Conservation (phyloP, 1,140 invertebrate species). For the Megalonaias nervosa region DNA sequence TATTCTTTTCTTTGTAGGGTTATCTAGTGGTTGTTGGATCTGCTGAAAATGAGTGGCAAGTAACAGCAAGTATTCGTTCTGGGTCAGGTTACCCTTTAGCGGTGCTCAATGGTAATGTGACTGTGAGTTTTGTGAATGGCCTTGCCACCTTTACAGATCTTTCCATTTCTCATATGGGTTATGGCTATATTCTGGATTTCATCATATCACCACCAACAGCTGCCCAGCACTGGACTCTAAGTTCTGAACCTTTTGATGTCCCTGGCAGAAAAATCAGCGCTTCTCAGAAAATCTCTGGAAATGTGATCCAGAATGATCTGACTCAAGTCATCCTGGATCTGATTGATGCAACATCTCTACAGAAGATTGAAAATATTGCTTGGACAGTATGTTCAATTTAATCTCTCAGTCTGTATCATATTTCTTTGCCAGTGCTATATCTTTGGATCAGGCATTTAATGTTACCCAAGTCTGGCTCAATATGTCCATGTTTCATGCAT, state of each 20-base stretch:
- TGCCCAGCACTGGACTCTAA: conserved; percentile 46
- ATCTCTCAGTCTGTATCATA: too few relatives aligned
- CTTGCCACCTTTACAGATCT: conserved; percentile 32
- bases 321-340: conserved; percentile 40
- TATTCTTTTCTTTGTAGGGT: too few relatives aligned
- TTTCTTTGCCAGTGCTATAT: too few relatives aligned
- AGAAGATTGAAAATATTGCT: conserved; percentile 28
- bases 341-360: conserved; percentile 37
- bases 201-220: conserved; percentile 43
- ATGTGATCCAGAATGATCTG: conserved; percentile 6
- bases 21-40: conserved; percentile 9
- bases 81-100: conserved; percentile 28
- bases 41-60: conserved; percentile 22
- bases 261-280: conserved; percentile 15
- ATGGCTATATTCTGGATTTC: conserved; percentile 53
- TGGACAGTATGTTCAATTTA: conserved; percentile 19
- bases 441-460: too few relatives aligned
- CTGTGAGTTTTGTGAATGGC: conserved; percentile 11
- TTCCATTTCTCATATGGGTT: conserved; percentile 28
- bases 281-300: conserved; percentile 12
- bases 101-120: conserved; percentile 13
- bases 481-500: too few relatives aligned
- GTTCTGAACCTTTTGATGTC: conserved; percentile 29
- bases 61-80: conserved; percentile 21
- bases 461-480: too few relatives aligned